Percentiles rank a stretch among this genome's conserved stretches.
phyloP scores from a whole-genome alignment of 2,888 invertebrate species.

The Pegoplata infirma region DNA sequence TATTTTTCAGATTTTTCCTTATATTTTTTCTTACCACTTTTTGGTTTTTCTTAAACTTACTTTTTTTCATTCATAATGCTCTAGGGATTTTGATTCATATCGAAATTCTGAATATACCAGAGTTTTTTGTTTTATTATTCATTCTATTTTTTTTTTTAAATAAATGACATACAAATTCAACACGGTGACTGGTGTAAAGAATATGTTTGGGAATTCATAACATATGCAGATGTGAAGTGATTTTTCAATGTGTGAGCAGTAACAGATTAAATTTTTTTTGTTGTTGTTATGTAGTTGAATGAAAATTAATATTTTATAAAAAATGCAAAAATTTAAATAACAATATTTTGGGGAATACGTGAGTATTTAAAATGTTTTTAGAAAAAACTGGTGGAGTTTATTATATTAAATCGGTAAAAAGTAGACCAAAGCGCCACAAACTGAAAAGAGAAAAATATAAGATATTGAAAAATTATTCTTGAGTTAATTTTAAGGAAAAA shows the following conservation, averaged over 20 bases:
- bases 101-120: constrained; percentile 19
- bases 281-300: neutral
- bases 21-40: neutral
- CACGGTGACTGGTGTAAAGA: constrained; percentile 34
- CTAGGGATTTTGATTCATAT: constrained; percentile 42
- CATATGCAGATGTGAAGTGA: constrained; percentile 25
- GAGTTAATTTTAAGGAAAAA: neutral
- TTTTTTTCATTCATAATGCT: constrained; percentile 13
- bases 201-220: constrained; percentile 44
- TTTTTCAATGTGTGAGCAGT: constrained; percentile 8
- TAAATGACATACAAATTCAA: constrained; percentile 37
- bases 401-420: constrained; percentile 67
- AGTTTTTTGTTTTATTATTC: neutral
- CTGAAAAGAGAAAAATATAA: no score
- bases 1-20: neutral
- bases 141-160: neutral
- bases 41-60: neutral
- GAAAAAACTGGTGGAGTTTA: neutral
- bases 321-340: neutral
- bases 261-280: constrained; percentile 9
- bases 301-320: constrained; percentile 16
- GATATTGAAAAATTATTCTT: neutral
- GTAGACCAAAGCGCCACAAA: constrained; percentile 67
- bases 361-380: neutral
- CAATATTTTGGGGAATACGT: neutral